Base-by-base conservation (phyloP, 2,113 vertebrate genomes). In the Hyperopisus bebe region DNA sequence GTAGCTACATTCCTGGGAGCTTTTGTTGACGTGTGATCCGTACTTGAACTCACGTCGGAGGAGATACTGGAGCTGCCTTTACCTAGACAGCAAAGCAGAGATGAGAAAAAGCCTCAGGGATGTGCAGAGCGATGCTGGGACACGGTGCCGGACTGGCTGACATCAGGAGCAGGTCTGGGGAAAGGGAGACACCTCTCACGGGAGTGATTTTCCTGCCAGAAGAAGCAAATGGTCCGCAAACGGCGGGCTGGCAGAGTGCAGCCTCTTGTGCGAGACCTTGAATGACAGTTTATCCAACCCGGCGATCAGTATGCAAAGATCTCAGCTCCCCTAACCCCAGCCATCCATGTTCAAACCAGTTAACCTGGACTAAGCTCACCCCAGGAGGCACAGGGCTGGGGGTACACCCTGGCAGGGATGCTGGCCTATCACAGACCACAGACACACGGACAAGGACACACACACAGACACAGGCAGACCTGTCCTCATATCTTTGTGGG, bases 51-150 rank as follows among this genome's bases (percentile, higher is more conserved):
- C 96, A 99, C 96, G 96, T 99, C 98, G 94, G 98, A 99, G 94
- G 98, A 99, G 96, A 99, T 97, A 97, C 98, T 99, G 95, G 98
- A 99, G 96, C 98, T 99, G 94, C 98, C 98, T 97, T 99, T 99
- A 97, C 98, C 98, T 99, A 92, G 92, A 94, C 92, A 92, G 90
- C 92, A 91, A 90, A 93, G 84, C 7, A 92, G 55, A 90, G 53
- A 90, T 93, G 80, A 93, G 89, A 66, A 92, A 88, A 86, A 83
- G 42, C 46, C 17, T 42, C 74, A 42, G 74, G 17, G 35, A 17
- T 3, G 0, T 17, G 15, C 74, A 39, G 74, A 80, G 74, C 2
- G 35, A 80, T 80, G 31, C 74, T 7, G 35, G 35, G 74, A 80
- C 74, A 17, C 1, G 74, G 74, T 19, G 31, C 31, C 11, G 31